These are phyloP conservation scores for Apostichopus californicus DNA, from an alignment of 35 echinoderm and acorn worm species.

Conservation along the genomic window DNA sequence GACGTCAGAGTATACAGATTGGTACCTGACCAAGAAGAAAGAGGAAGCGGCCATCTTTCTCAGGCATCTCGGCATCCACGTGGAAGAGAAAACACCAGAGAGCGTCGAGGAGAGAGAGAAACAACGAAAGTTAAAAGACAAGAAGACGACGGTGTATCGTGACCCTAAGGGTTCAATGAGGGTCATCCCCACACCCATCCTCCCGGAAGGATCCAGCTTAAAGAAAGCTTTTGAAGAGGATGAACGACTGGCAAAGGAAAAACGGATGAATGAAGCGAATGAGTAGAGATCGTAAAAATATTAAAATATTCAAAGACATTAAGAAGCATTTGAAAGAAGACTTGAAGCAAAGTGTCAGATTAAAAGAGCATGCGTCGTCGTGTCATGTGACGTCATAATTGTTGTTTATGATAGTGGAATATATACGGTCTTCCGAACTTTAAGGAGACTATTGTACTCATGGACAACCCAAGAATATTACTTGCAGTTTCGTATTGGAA, in stretches of 20 bases:
- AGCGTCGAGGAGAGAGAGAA: slow-evolving; percentile 9
- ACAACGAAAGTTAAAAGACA: neutral
- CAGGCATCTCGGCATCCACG: slow-evolving; percentile 27
- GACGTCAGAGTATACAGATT: slow-evolving; percentile 31
- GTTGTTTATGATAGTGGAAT: no score
- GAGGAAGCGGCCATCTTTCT: slow-evolving; percentile 27
- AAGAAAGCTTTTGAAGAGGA: neutral
- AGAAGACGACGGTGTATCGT: neutral
- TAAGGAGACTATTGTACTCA: no score
- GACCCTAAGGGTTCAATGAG: slow-evolving; percentile 21
- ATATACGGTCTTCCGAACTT: no score
- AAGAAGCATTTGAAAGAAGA: no score
- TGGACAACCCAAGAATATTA: no score
- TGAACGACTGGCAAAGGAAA: neutral
- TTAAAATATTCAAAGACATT: neutral
- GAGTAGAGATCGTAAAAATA: neutral
- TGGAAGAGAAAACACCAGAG: slow-evolving; percentile 17
- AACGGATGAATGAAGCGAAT: neutral
- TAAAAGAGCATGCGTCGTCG: no score
- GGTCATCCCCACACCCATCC: slow-evolving; percentile 4
- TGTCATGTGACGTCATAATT: neutral
- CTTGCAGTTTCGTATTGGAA: no score
- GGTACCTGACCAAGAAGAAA: slow-evolving; percentile 15
- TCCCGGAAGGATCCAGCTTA: neutral
- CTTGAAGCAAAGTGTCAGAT: no score